Evolutionary conservation across 2,888 invertebrate species (phyloP).

Genomic region (Hirtodrosophila histrioides): DNA sequence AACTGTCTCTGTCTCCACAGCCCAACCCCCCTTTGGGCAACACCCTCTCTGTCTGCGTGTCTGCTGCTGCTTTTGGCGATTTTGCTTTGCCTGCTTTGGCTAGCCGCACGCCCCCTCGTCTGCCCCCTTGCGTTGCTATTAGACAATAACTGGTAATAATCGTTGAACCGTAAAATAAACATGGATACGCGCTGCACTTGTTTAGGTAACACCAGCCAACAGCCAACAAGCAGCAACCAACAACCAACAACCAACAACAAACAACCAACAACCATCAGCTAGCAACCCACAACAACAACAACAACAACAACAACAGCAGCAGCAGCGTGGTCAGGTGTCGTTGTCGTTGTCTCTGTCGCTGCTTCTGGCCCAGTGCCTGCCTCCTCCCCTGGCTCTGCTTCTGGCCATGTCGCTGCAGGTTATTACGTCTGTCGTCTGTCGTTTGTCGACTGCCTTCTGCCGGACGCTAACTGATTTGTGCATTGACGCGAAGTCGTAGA

Average conservation of each 20-base stretch:
- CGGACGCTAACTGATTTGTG: constrained; percentile 79
- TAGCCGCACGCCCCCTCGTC: constrained; percentile 8
- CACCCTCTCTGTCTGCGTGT: constrained; percentile 14
- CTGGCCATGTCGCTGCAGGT: background rate
- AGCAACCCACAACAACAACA: constrained; percentile 31
- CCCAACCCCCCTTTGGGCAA: constrained; percentile 3
- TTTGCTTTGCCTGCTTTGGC: constrained; percentile 44
- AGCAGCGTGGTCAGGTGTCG: constrained; percentile 69
- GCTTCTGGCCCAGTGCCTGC: constrained; percentile 2
- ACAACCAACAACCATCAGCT: constrained; percentile 30
- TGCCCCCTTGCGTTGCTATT: constrained; percentile 69
- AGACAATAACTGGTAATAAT: constrained; percentile 81
- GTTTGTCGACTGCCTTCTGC: constrained; percentile 31
- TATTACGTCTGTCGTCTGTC: too few species aligned
- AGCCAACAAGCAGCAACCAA: constrained; percentile 14
- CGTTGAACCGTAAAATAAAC: constrained; percentile 81
- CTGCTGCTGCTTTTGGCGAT: constrained; percentile 54
- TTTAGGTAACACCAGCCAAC: constrained; percentile 64
- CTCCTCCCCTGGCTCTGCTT: constrained; percentile 1
- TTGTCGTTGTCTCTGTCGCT: constrained; percentile 49
- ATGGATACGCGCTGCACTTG: constrained; percentile 80
- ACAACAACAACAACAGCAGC: constrained; percentile 39
- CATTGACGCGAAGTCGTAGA: constrained; percentile 77
- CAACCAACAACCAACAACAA: constrained; percentile 21
- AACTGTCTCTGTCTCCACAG: constrained; percentile 14